Evolutionary conservation across 2,888 invertebrate genomes (phyloP).

Genomic region (Dendrolimus pini): DNA sequence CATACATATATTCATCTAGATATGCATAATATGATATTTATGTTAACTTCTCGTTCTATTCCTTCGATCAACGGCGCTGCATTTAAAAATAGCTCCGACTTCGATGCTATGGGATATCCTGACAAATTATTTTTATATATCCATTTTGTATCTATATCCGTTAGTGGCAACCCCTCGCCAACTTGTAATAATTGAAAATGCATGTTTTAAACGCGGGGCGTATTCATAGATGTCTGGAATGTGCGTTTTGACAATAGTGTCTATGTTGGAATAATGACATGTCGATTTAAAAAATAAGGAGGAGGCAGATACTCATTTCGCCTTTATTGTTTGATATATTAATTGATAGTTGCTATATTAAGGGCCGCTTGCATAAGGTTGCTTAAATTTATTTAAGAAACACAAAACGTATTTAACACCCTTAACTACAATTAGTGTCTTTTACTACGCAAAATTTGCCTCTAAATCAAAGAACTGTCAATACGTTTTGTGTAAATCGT

Average conservation of each 20-base stretch:
- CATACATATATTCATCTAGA: background rate
- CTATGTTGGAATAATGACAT: conserved; percentile 2
- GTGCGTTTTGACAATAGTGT: background rate
- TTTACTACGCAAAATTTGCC: too few species aligned
- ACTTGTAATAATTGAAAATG: conserved; percentile 10
- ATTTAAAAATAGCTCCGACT: conserved; percentile 17
- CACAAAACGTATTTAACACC: too few species aligned
- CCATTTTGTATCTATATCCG: conserved; percentile 54
- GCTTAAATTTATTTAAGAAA: too few species aligned
- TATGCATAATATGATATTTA: background rate
- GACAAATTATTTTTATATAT: conserved; percentile 70
- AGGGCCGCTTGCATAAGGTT: too few species aligned
- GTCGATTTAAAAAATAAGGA: background rate
- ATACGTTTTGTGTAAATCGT: too few species aligned
- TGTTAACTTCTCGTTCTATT: background rate
- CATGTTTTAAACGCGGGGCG: conserved; percentile 16
- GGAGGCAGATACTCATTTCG: too few species aligned
- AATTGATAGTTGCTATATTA: too few species aligned
- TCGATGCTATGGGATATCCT: conserved; percentile 64
- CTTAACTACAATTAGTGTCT: too few species aligned
- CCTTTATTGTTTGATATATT: too few species aligned
- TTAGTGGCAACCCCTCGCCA: conserved; percentile 19
- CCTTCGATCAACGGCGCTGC: conserved; percentile 23
- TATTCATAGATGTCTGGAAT: conserved; percentile 11
- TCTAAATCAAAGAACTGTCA: too few species aligned